Evolutionary conservation across 2,113 vertebrate species (phyloP), one percentile per base, ranked within the genome.

Genomic region (Corythaixoides concolor): DNA sequence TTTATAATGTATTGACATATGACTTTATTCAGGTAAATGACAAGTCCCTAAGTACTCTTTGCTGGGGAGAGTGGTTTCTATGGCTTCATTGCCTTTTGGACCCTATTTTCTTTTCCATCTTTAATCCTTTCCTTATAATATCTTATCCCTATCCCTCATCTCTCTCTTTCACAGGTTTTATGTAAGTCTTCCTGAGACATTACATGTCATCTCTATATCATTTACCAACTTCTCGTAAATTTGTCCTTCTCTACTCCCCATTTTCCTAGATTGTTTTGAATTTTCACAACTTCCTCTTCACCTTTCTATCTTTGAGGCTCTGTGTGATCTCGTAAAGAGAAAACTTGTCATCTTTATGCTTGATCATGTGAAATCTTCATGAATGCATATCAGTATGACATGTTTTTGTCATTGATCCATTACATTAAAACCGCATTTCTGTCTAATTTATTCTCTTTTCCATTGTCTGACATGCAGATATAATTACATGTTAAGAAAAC

Each of bases 211-310:
- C 53, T 79, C 75, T 90, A 81, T 11, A 89, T 64, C 68, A 68
- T 35, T 82, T 67, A 52, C 5, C 26, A 26, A 30, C 10, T 82
- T 47, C 11, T 8, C 69, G 8, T 47, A 56, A 73, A 27, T 56
- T 76, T 82, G 28, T 77, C 58, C 9, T 80, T 96, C 28, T 78
- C 33, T 33, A 64, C 15, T 63, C 18, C 39, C 93, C 79, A 87
- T 37, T 86, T 91, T 95, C 62, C 26, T 27, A 23, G 21, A 15
- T 60, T 79, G 62, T 66, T 95, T 76, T 93, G 53, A 85, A 72
- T 94, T 96, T 96, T 89, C 50, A 17, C 49, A 89, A 63, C 63
- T 94, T 94, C 30, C 26, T 92, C 35, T 93, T 94, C 21, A 85
- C 23, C 10, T 87, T 73, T 33, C 27, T 60, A 2, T 66, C 16